Base-by-base conservation (phyloP, 2,113 vertebrate species). In the Alexandromys fortis region DNA sequence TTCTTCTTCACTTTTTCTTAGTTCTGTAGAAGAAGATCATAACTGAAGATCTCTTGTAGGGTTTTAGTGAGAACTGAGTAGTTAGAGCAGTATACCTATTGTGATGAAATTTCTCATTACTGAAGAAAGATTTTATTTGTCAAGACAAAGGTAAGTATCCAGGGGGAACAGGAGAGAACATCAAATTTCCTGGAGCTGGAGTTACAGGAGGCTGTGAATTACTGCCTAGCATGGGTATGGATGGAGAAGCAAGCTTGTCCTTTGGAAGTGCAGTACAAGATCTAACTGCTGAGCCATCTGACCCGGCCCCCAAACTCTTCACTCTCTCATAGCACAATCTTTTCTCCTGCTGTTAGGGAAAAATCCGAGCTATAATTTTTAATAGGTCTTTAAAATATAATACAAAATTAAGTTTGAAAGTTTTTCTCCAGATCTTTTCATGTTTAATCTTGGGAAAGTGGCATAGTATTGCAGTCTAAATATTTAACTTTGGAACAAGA, bases 361-460 rank as follows among this genome's bases (percentile, higher is more conserved):
- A 14, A 35, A 42, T 47, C 49, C 63, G 17, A 78, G 14, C 45
- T 47, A 72, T 55, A 49, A 49, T 49, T 85, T 85, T 78, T 92
- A 79, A 83, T 55, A 86, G 19, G 1, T 85, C 78, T 92, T 47
- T 77, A 89, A 70, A 89, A 33, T 45, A 55, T 8, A 52, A n/a
- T 47, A 79, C 30, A 89, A 94, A 77, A 70, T 92, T 78, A 77
- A 86, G 70, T 85, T 77, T 89, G 42, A 77, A 5, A 89, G 63
- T 28, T 28, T 45, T n/a, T 85, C 65, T 47, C 72, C 52, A 11
- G 1, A 79, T 16, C 10, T 28, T 81, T 86, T 90, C n/a, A 73
- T 45, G 45, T 61, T 83, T 92, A 65, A 75, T 67, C 10, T 45
- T 86, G 86, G 30, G 33, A 8, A 92, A 28, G 65, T 38, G 26